Conservation (phyloP, 2,113 vertebrate genomes). For the Platichthys stellatus region DNA sequence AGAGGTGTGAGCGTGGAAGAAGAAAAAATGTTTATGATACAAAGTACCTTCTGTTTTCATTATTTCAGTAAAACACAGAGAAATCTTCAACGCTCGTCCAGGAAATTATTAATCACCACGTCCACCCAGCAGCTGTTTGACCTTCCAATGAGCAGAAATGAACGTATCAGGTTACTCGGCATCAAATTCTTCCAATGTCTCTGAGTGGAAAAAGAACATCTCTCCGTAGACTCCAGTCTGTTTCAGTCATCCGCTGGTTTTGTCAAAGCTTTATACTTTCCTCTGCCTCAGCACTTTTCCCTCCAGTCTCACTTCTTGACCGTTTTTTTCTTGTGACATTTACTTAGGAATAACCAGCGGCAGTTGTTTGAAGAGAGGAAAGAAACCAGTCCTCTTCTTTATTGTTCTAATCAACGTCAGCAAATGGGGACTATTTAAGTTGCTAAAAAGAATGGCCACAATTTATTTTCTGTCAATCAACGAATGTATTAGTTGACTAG, state of each 20-base stretch:
- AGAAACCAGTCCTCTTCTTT: too few species aligned
- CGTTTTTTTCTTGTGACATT: background rate
- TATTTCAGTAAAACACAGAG: background rate
- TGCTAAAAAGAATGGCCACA: too few species aligned
- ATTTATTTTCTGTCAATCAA: too few species aligned
- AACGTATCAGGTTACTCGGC: background rate
- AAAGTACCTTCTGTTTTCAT: constrained; percentile 29
- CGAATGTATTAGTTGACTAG: too few species aligned
- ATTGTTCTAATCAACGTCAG: too few species aligned
- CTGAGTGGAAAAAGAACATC: background rate
- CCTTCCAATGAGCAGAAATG: background rate
- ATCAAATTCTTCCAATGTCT: background rate
- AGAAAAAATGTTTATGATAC: background rate
- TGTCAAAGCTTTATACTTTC: background rate
- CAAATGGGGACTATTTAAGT: too few species aligned
- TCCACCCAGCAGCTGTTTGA: background rate
- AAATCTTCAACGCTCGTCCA: background rate
- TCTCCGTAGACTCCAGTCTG: background rate
- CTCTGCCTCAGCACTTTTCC: background rate
- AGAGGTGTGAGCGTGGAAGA: background rate
- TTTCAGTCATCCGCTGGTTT: background rate
- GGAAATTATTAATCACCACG: background rate
- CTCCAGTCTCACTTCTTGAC: background rate
- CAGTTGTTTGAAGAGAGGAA: too few species aligned
- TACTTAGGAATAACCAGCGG: background rate